Percentiles rank a stretch among this genome's conserved stretches.
phyloP scores from a whole-genome alignment of 1,140 invertebrate genomes.

The Pogonognathellus flavescens region DNA sequence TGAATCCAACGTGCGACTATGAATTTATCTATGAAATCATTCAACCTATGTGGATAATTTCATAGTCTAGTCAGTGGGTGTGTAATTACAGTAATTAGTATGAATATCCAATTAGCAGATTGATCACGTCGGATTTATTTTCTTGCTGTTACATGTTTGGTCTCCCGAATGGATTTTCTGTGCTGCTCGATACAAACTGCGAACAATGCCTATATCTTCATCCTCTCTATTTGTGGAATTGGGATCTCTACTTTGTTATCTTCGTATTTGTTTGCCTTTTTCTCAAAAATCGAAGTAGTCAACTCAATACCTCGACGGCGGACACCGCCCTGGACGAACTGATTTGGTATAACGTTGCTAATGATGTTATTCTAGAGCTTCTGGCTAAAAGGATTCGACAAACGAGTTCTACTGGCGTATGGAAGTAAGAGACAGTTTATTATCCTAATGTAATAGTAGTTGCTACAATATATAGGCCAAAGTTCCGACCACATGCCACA shows the following conservation, averaged over 20 bases:
- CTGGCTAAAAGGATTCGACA: slow-evolving; percentile 68
- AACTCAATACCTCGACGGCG: slow-evolving; percentile 54
- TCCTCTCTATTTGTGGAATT: background rate
- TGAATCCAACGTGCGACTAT: no score
- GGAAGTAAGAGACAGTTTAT: slow-evolving; percentile 63
- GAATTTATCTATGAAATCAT: no score
- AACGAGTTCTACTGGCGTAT: slow-evolving; percentile 67
- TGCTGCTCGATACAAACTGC: no score
- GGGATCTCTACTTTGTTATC: background rate
- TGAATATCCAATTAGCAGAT: no score
- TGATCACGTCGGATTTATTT: no score
- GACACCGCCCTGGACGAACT: slow-evolving; percentile 67
- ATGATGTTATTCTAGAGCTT: slow-evolving; percentile 68
- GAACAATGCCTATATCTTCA: background rate
- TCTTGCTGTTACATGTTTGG: no score
- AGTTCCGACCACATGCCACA: no score
- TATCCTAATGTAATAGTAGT: no score
- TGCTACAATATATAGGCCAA: background rate
- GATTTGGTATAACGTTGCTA: slow-evolving; percentile 68
- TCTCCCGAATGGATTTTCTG: no score
- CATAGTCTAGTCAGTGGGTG: no score
- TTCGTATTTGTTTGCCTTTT: background rate
- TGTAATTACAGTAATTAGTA: no score
- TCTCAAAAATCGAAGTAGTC: slow-evolving; percentile 54
- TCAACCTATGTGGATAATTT: no score